Conservation (phyloP, 2,888 invertebrate species). For the Taenaris catops region DNA sequence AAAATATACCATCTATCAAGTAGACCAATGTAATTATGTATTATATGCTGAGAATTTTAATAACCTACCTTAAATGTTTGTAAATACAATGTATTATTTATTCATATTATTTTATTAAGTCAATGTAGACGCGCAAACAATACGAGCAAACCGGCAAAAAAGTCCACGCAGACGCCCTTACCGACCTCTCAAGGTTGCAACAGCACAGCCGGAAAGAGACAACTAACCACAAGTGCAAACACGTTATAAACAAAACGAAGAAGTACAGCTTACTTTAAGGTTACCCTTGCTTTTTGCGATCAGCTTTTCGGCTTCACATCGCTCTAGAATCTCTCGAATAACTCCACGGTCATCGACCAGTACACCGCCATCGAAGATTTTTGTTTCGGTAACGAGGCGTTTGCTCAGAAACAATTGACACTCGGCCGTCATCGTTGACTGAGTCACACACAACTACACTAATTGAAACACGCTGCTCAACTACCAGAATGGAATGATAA, state of each 20-base stretch:
- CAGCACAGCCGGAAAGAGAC: slow-evolving; percentile 22
- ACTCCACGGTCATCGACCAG: slow-evolving; percentile 79
- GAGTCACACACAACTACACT: slow-evolving; percentile 30
- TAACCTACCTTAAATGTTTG: neutral
- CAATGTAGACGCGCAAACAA: slow-evolving; percentile 19
- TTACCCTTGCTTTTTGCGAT: slow-evolving; percentile 63
- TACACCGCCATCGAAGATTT: slow-evolving; percentile 79
- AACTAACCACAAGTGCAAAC: slow-evolving; percentile 16
- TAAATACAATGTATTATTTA: neutral
- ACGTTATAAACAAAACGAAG: slow-evolving; percentile 13
- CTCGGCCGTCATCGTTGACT: slow-evolving; percentile 38
- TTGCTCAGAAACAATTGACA: slow-evolving; percentile 65
- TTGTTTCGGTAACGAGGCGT: slow-evolving; percentile 72
- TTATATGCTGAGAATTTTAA: neutral
- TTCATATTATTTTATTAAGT: slow-evolving; percentile 4
- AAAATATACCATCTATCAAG: too few species aligned
- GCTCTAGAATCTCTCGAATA: slow-evolving; percentile 74
- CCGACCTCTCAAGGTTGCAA: slow-evolving; percentile 28
- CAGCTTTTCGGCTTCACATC: slow-evolving; percentile 62
- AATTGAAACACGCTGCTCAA: slow-evolving; percentile 29
- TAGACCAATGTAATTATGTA: neutral
- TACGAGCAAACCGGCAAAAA: slow-evolving; percentile 22
- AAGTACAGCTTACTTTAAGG: slow-evolving; percentile 62
- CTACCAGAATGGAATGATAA: slow-evolving; percentile 27
- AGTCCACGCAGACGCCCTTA: slow-evolving; percentile 25